phyloP scores from a whole-genome alignment of 2,113 vertebrate species.

The Mormoops blainvillei region DNA sequence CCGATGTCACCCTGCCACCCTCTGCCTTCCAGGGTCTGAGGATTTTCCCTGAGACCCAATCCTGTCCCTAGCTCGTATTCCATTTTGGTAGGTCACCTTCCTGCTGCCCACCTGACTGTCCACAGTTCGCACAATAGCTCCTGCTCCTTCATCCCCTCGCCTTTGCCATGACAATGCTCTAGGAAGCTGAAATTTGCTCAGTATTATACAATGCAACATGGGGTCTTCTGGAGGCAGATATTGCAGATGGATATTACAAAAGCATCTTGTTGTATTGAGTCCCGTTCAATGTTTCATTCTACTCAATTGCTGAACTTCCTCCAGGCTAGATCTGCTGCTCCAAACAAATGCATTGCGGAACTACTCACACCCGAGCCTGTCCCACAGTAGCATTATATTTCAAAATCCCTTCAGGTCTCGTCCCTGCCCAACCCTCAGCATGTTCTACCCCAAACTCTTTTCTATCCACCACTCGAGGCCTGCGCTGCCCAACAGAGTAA shows the following conservation, averaged over 20 bases:
- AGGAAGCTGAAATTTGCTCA: neutral
- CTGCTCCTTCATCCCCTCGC: neutral
- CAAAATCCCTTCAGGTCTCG: neutral
- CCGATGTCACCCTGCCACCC: neutral
- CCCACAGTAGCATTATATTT: neutral
- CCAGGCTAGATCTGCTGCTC: too few relatives aligned
- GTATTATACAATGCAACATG: neutral
- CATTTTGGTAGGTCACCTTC: neutral
- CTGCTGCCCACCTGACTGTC: neutral
- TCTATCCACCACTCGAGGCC: rapidly evolving
- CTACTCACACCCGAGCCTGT: neutral
- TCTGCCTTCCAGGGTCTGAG: neutral
- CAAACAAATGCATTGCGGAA: rapidly evolving
- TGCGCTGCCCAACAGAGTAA: neutral
- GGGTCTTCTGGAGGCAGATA: neutral
- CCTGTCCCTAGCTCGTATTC: neutral
- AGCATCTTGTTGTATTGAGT: neutral
- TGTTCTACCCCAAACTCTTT: neutral
- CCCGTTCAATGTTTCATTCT: neutral
- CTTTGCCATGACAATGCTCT: neutral
- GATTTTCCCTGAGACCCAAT: neutral
- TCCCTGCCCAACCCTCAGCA: rapidly evolving
- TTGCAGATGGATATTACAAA: neutral
- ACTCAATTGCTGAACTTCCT: neutral
- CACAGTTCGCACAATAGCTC: too few relatives aligned